These are phyloP conservation scores for Synodontis membranacea DNA, from an alignment of 2,113 vertebrate genomes.

Conservation along the genomic window DNA sequence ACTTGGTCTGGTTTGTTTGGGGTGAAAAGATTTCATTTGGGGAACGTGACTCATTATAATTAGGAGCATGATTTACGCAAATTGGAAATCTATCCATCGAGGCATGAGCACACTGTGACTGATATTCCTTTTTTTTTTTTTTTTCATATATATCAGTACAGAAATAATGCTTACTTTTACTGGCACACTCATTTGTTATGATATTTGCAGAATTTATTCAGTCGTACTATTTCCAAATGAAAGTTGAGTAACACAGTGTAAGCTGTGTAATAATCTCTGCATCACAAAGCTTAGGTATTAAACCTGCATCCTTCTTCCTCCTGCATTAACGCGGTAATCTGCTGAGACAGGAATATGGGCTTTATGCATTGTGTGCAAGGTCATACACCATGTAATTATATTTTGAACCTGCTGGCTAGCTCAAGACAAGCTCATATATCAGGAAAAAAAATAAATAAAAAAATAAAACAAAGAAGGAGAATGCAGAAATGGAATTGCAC, in stretches of 20 bases:
- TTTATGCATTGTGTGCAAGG: slow-evolving; percentile 53
- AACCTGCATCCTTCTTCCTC: slow-evolving; percentile 24
- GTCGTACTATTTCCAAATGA: not conserved
- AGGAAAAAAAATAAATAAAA: slow-evolving; percentile 1
- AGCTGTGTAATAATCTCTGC: slow-evolving; percentile 12
- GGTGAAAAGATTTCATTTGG: slow-evolving; percentile 44
- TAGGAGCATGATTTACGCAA: not conserved
- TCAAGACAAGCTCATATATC: slow-evolving; percentile 47
- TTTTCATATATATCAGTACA: not conserved
- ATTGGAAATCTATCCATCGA: not conserved
- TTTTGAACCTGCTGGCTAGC: slow-evolving; percentile 44
- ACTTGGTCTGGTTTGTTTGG: slow-evolving; percentile 53
- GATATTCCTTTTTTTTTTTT: not conserved
- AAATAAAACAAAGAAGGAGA: not conserved
- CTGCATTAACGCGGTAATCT: slow-evolving; percentile 37
- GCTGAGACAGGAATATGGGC: slow-evolving; percentile 44
- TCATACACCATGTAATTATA: slow-evolving; percentile 55
- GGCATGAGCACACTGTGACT: not conserved
- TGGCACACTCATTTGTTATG: not conserved
- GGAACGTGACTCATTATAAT: slow-evolving; percentile 3
- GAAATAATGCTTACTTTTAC: not conserved
- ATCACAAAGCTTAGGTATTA: slow-evolving; percentile 25
- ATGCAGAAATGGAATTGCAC: slow-evolving; percentile 24
- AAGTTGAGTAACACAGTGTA: slow-evolving; percentile 4
- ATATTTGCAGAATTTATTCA: not conserved